Evolutionary conservation across 2,113 vertebrate genomes (phyloP).

Genomic region (Damaliscus lunatus): DNA sequence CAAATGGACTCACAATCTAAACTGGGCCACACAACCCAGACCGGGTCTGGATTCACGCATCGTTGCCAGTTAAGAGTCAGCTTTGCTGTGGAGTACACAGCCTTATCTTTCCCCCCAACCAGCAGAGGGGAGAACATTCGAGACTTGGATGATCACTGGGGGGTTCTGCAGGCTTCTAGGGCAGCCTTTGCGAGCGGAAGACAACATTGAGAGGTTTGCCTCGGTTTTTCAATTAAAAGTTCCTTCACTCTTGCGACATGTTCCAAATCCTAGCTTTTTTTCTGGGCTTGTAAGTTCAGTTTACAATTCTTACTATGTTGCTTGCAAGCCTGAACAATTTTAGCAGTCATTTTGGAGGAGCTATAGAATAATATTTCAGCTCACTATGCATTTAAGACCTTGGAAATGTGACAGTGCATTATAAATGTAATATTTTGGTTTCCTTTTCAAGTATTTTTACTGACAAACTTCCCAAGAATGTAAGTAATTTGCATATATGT

Average conservation of each 20-base stretch:
- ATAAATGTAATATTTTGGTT: background rate
- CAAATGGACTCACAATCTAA: background rate
- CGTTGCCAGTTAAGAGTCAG: background rate
- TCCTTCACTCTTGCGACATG: background rate
- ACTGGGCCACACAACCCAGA: background rate
- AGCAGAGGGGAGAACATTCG: background rate
- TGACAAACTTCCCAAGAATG: background rate
- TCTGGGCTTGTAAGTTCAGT: background rate
- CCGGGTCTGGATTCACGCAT: background rate
- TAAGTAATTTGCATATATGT: background rate
- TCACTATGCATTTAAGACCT: background rate
- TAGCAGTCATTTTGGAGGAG: background rate
- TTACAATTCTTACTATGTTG: background rate
- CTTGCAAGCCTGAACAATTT: background rate
- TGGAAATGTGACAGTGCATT: background rate
- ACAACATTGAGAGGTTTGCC: background rate
- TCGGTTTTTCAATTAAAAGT: background rate
- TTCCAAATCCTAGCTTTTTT: background rate
- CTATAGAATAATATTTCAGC: background rate
- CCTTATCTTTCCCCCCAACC: background rate
- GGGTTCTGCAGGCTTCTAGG: background rate
- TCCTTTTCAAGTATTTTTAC: background rate
- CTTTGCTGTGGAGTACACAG: too few relatives aligned
- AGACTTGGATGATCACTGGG: background rate
- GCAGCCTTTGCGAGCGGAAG: background rate